Percentiles rank a stretch among this genome's conserved stretches.
Conservation (phyloP, 2,797 vertebrate genomes). For the Luscinia luscinia region DNA sequence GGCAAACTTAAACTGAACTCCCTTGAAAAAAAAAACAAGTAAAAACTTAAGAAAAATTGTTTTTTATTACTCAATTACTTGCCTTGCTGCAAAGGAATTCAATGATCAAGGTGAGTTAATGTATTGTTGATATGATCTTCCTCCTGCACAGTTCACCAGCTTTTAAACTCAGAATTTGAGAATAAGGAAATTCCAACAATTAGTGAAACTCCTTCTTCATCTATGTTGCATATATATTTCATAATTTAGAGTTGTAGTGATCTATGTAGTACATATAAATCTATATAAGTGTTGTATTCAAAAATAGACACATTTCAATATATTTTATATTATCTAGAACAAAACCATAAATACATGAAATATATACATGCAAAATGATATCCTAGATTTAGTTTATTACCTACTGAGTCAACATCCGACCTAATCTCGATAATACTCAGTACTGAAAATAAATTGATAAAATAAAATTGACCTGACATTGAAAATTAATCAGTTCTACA, state of each 20-base stretch:
- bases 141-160: background rate
- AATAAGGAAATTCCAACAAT: background rate
- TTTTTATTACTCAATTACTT: background rate
- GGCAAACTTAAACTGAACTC: background rate
- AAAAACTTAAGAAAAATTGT: background rate
- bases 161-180: background rate
- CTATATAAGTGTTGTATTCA: background rate
- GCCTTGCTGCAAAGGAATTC: background rate
- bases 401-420: background rate
- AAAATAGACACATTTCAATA: background rate
- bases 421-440: background rate
- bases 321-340: background rate
- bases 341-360: background rate
- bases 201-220: background rate
- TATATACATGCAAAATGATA: background rate
- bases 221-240: background rate
- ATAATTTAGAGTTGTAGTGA: background rate
- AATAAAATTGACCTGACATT: background rate
- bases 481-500: background rate
- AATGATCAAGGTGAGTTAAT: background rate
- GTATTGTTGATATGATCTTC: background rate
- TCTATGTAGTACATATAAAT: background rate
- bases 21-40: background rate
- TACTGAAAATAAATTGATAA: background rate
- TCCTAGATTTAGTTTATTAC: background rate